Percentiles rank a stretch among this genome's conserved stretches.
Conservation (phyloP, 2,797 vertebrate genomes). For the Tamandua tetradactyla region DNA sequence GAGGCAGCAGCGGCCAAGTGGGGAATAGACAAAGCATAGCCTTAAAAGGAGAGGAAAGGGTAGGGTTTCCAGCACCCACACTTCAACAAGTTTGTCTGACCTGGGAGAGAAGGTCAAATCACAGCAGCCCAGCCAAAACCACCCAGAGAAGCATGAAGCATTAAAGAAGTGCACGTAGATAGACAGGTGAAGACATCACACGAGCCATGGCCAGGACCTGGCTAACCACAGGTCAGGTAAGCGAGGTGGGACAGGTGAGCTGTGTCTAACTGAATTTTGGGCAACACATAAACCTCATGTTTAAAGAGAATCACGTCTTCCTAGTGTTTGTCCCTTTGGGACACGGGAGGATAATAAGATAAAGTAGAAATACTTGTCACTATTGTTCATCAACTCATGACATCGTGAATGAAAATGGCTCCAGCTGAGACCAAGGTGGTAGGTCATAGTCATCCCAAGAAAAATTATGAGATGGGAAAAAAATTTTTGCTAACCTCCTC, state of each 20-base stretch:
- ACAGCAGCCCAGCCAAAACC: neutral
- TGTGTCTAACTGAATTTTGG: too few species aligned
- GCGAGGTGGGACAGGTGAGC: rapidly evolving
- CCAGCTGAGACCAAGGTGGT: neutral
- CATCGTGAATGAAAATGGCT: neutral
- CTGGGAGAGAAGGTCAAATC: neutral
- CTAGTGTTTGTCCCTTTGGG: neutral
- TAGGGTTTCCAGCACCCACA: neutral
- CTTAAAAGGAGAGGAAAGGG: neutral
- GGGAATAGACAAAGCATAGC: neutral
- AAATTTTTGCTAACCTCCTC: neutral
- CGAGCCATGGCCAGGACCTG: rapidly evolving
- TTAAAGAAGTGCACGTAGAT: neutral
- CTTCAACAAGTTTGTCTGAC: neutral
- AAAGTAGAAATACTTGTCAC: neutral
- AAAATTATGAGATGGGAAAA: neutral
- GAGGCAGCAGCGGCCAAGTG: neutral
- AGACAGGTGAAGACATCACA: neutral
- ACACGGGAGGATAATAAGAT: neutral
- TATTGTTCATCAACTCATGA: neutral
- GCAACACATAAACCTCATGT: neutral
- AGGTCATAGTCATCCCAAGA: neutral
- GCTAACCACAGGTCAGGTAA: neutral
- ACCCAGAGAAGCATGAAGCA: neutral
- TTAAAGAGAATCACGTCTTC: neutral